Percentiles rank a stretch among this genome's conserved stretches.
Evolutionary conservation across 1,140 invertebrate genomes (phyloP).

Genomic region (Drosophila saltans): DNA sequence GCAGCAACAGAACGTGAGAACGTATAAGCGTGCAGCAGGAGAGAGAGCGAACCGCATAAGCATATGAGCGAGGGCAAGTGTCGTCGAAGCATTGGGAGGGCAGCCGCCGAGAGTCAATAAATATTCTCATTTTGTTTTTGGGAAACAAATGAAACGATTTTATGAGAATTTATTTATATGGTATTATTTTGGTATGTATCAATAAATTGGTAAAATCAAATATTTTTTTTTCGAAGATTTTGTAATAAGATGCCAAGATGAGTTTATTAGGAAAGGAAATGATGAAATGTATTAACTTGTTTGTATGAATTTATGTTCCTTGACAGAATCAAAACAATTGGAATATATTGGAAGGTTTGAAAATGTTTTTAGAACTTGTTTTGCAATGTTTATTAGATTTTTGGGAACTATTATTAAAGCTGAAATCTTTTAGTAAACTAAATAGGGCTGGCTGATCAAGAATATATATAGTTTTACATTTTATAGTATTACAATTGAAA

Average conservation of each 20-base stretch:
- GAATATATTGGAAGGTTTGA: too few species aligned
- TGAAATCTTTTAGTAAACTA: too few species aligned
- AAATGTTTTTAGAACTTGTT: too few species aligned
- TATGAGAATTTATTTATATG: background rate
- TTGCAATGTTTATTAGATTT: too few species aligned
- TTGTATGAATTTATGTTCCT: background rate
- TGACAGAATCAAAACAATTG: background rate
- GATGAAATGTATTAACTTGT: background rate
- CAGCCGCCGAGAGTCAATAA: conserved; percentile 8
- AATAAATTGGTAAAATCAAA: background rate
- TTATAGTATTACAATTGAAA: too few species aligned
- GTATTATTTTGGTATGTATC: background rate
- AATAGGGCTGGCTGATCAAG: too few species aligned
- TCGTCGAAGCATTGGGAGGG: background rate
- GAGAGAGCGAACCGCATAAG: too few species aligned
- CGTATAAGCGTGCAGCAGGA: too few species aligned
- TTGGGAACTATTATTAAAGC: too few species aligned
- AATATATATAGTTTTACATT: too few species aligned
- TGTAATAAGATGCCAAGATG: conserved; percentile 7
- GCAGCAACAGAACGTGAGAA: too few species aligned
- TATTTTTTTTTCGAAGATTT: background rate
- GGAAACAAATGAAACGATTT: too few species aligned
- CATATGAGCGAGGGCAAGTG: background rate
- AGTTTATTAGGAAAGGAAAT: conserved; percentile 1
- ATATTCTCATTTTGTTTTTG: conserved; percentile 10